Base-by-base conservation (phyloP, 2,888 invertebrate species). In the Autographa gamma region DNA sequence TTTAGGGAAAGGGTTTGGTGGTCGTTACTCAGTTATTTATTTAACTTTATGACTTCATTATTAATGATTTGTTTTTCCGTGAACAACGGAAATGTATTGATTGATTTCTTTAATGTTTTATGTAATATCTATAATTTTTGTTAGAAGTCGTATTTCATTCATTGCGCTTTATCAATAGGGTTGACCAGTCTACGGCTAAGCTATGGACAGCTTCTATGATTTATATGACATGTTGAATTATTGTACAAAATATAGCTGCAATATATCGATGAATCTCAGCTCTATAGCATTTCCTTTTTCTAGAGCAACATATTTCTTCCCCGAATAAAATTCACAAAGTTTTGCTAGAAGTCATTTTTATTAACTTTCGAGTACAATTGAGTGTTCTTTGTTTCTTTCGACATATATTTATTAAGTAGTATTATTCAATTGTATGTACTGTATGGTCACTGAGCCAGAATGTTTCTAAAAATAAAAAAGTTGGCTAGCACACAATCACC, bases 171-270 rank as follows among this genome's bases (percentile, higher is more conserved):
- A 54, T 69, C 69, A 74, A 74, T 43, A 52, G 58, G 74, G 62
- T 66, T 63, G 66, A 68, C 60, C 66, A 66, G 61, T 38, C 5
- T 31, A 60, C 19, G 63, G 58, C 58, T 74, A 52, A 71, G 76
- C 63, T 59, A 62, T 25, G 64, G 66, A 65, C 58, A 38, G 61
- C 60, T 56, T 0, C 48, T 14, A 65, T 79, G 80, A 79, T 79
- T 74, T 79, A 82, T 79, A 13, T 56, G 68, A 61, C 48, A 38
- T 60, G 34, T 18, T 71, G 67, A 74, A 60, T 80, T 73, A 73
- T 72, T 79, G 52, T 71, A 68, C 63, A 70, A 75, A 69, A 69
- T 80, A 76, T 70, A n/a, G 58, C 66, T 72, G 64, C 66, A 69
- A 66, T 70, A 59, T 75, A 52, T 79, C 83, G 54, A 72, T 76